These are phyloP conservation scores for Heliconius cydno DNA, from an alignment of 2,888 invertebrate species.

Conservation along the genomic window DNA sequence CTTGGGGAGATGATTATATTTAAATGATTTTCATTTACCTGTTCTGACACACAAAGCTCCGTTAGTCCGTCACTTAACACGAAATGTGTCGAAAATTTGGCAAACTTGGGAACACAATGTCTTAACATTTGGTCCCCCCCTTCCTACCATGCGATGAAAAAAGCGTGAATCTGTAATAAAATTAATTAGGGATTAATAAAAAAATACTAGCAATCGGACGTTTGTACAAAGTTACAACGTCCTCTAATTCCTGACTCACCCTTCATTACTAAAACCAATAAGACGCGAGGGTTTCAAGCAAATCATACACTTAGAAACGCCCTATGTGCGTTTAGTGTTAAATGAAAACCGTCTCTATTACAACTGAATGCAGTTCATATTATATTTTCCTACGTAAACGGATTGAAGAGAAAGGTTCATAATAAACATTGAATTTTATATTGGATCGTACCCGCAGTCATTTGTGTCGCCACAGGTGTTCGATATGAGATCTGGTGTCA, in stretches of 20 bases:
- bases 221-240: constrained; percentile 69
- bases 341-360: constrained; percentile 53
- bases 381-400: constrained; percentile 49
- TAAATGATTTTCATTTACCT: not conserved
- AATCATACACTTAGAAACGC: constrained; percentile 64
- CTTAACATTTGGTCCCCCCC: not conserved
- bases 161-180: not conserved
- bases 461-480: constrained; percentile 54
- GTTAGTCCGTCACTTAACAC: not conserved
- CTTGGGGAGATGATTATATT: not conserved
- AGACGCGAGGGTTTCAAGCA: constrained; percentile 73
- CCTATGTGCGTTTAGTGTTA: constrained; percentile 57
- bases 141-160: not conserved
- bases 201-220: constrained; percentile 53
- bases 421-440: constrained; percentile 64
- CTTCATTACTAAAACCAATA: constrained; percentile 78
- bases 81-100: not conserved
- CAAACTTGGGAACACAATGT: not conserved
- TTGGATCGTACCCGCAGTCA: constrained; percentile 49
- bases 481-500: constrained; percentile 44
- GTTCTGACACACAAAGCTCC: not conserved
- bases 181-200: not conserved
- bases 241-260: constrained; percentile 66
- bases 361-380: constrained; percentile 38
- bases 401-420: constrained; percentile 62